Evolutionary conservation across 30 jellyfish, hydroid and myxozoan genomes (phyloP), one percentile per base, ranked within the genome.

Genomic region (Aurelia sp.): DNA sequence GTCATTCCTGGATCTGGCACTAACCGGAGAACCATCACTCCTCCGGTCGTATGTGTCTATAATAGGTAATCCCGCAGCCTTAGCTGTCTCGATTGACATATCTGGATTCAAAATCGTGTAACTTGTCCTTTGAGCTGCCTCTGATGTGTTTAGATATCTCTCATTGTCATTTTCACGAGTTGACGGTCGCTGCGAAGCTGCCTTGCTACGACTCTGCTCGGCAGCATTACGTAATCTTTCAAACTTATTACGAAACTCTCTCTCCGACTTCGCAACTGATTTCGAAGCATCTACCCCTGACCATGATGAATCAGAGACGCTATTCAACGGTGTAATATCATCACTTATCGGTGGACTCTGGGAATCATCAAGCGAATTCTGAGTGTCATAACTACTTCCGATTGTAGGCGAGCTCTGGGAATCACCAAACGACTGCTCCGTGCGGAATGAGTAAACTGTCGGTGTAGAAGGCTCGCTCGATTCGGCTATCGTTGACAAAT

Each of bases 401-500:
- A 27, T n/a, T 13, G 68, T 30, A 44, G 63, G 62, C 22, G 96
- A 87, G 58, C 52, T 55, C 72, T 27, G 63, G 50, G 91, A 64
- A 76, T 87, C 96, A 11, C 74, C 74, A 17, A 31, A 47, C 17
- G 96, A 53, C 65, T 63, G 47, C 30, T 58, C 72, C 31, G 96
- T 20, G 27, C 71, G 86, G 74, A 75, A 87, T 3, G 96, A 87
- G 57, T 87, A 76, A 16, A 93, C 89, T 2, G 97, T 88, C 10
- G 98, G 98, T 12, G 98, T 70, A 5, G 89, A 82, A 1, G 98
- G 98, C 74, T 93, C 98, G 21, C 97, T 93, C 3, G 91, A 66
- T 73, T 93, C 98, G 18, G 96, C 86, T 8, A 93, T 93, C 2
- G 98, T 93, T n/a, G 98, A 93, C 31, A 93, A 76, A 11, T 91